These are phyloP conservation scores for Protosalanx chinensis DNA, from an alignment of 2,797 vertebrate species.

Conservation along the genomic window DNA sequence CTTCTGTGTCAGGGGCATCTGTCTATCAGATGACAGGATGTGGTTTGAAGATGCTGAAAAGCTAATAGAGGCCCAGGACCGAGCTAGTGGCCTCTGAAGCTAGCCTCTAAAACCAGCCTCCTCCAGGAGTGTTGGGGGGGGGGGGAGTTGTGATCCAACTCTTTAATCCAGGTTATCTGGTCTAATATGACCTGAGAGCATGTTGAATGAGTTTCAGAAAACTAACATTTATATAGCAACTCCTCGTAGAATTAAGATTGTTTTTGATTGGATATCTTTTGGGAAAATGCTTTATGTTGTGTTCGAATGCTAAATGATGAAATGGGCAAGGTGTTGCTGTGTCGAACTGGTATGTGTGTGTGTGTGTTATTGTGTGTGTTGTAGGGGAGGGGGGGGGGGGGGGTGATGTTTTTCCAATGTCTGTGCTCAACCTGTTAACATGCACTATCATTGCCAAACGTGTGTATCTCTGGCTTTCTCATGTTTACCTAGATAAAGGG, in stretches of 20 bases:
- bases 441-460: constrained; percentile 44
- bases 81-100: too few species aligned
- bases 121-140: too few species aligned
- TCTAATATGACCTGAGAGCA: constrained; percentile 35
- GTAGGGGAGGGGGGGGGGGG: constrained; percentile 9
- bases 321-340: background rate
- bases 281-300: constrained; percentile 1
- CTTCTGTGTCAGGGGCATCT: background rate
- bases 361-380: constrained; percentile 36
- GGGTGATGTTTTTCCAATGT: constrained; percentile 24
- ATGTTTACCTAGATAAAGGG: constrained; percentile 70
- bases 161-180: background rate
- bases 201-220: background rate
- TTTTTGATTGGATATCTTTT: background rate
- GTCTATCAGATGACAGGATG: too few species aligned
- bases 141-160: background rate
- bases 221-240: background rate
- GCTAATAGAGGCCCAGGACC: too few species aligned
- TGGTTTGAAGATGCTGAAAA: too few species aligned
- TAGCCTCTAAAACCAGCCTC: too few species aligned
- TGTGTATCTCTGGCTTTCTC: constrained; percentile 46
- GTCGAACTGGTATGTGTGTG: constrained; percentile 25
- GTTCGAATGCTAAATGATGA: background rate
- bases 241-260: background rate
- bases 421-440: background rate